Evolutionary conservation across 2,888 invertebrate genomes (phyloP).

Genomic region (Lasioglossum zephyrum): DNA sequence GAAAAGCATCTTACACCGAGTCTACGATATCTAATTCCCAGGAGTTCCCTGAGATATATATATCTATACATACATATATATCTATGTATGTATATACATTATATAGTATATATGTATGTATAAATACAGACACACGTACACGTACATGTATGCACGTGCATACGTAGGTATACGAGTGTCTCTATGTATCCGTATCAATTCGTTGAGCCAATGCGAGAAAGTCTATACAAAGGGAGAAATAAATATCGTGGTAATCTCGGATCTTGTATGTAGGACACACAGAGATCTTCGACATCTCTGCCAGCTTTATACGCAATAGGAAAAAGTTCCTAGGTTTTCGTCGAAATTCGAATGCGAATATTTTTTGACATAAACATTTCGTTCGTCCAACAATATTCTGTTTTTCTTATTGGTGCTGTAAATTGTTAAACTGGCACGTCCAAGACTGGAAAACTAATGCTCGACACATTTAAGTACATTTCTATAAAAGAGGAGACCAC

Average conservation of each 20-base stretch:
- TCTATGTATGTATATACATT: background rate
- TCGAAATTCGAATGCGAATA: background rate
- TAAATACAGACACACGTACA: background rate
- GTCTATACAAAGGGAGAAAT: constrained; percentile 77
- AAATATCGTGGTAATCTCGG: constrained; percentile 78
- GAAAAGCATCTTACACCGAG: constrained; percentile 74
- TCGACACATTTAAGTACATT: background rate
- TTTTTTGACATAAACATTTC: background rate
- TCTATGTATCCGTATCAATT: constrained; percentile 22
- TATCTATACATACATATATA: no score
- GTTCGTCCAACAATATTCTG: background rate
- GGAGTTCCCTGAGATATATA: constrained; percentile 72
- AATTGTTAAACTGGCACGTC: background rate
- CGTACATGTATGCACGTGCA: background rate
- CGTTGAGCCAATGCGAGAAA: constrained; percentile 61
- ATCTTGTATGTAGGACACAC: constrained; percentile 68
- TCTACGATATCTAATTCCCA: constrained; percentile 75
- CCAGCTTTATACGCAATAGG: background rate
- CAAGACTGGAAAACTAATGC: background rate
- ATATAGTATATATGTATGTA: constrained; percentile 54
- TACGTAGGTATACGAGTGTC: background rate
- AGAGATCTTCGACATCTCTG: constrained; percentile 36
- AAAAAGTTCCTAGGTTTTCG: constrained; percentile 18
- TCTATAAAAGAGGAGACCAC: background rate
- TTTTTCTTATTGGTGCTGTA: background rate